Evolutionary conservation across 2,888 invertebrate genomes (phyloP).

Genomic region (Marasmarcha lunaedactyla): DNA sequence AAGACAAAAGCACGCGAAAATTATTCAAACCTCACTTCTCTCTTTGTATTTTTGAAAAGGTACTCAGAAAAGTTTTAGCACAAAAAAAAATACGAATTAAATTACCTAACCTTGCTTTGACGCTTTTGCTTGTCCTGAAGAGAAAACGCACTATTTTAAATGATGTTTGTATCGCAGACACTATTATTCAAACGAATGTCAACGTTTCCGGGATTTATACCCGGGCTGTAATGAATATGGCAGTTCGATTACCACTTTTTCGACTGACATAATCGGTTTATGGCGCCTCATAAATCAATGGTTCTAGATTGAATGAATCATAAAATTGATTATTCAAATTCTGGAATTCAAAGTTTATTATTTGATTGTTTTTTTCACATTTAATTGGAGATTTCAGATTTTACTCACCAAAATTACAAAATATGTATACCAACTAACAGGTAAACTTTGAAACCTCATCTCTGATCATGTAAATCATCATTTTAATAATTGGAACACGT

Average conservation of each 20-base stretch:
- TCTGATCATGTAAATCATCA: conserved; percentile 20
- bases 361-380: too few relatives aligned
- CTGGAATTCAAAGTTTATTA: too few relatives aligned
- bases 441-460: too few relatives aligned
- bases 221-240: background rate
- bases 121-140: background rate
- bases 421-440: too few relatives aligned
- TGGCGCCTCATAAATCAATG: too few relatives aligned
- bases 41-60: background rate
- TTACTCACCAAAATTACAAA: too few relatives aligned
- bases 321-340: too few relatives aligned
- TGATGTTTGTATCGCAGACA: background rate
- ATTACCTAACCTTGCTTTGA: too few relatives aligned
- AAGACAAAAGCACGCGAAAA: conserved; percentile 17
- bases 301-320: too few relatives aligned
- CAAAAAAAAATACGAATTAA: background rate
- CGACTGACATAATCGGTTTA: background rate
- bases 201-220: background rate
- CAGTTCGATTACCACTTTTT: background rate
- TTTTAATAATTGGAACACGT: conserved; percentile 48
- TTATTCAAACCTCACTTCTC: background rate
- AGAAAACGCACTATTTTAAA: background rate
- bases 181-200: background rate
- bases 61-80: background rate
- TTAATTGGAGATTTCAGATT: too few relatives aligned